Evolutionary conservation across 2,113 vertebrate species (phyloP), one percentile per base, ranked within the genome.

Genomic region (Hippopotamus amphibius): DNA sequence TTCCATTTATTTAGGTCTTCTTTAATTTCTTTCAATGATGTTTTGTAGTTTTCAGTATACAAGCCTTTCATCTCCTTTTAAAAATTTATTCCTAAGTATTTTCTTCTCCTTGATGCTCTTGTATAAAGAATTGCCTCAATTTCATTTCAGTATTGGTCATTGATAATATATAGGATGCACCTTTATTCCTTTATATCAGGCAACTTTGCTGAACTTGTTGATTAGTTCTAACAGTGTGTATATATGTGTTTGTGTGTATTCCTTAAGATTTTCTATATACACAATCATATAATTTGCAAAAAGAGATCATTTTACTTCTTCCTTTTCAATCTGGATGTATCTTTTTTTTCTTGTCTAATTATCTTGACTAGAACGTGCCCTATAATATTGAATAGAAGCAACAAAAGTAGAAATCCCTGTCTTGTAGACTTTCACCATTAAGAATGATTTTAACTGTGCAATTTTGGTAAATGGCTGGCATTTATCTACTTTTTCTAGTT

Each of bases 51-150:
- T 92, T 77, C 17, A 77, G 24, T 77, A 24, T 92, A 55, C 13
- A 81, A 92, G 5, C 57, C 37, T 85, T 94, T 61, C 4, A 66
- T 92, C 88, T 86, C 12, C 76, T 69, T 74, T 55, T 21, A 33
- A 61, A 88, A 79, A 37, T 66, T 3, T 61, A 55, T 77, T 72
- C 26, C 55, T 77, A 50, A 43, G 17, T 65, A 71, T 94, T 92
- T 83, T 69, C 28, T 92, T 96, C 37, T 95, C 95, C 33, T n/a
- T 57, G 21, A 72, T 72, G 24, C 69, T 86, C 46, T 55, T 90
- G 19, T 55, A 21, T 71, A 86, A 96, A 69, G 22, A 89, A 41
- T 55, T 89, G 43, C 68, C 69, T 90, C 59, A 86, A 90, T 90
- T 93, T 93, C 6, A 63, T 41, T 95, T 95, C 63, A 28, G 43